Evolutionary conservation across 2,797 vertebrate species (phyloP), one percentile per base, ranked within the genome.

Genomic region (Arrhamphus sclerolepis): DNA sequence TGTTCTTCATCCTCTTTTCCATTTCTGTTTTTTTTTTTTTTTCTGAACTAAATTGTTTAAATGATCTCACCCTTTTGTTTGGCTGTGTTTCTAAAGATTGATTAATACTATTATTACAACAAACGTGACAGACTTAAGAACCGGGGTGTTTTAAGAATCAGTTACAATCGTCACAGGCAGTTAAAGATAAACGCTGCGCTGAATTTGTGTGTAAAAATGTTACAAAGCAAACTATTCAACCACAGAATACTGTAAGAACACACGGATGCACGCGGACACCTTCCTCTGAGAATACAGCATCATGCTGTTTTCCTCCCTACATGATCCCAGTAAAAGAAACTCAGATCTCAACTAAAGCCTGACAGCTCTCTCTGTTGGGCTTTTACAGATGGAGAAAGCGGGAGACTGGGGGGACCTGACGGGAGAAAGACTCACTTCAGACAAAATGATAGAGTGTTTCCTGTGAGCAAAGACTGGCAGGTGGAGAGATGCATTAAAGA

Each of bases 311-410:
- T 26, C 28, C 31, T 6, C 67, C 69, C 56, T 18, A 9, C 54
- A 54, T 55, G 42, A 75, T 49, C 62, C 50, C 5, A 40, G 49
- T 46, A 62, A 49, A 56, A 70, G 34, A 46, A 68, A 22, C 39
- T 60, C 47, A 48, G 63, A 78, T 75, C 68, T 68, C 63, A 85
- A 52, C 56, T 24, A 59, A 69, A 72, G 57, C 62, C 38, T 65
- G 77, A 70, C 80, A 84, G 83, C 64, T 80, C 52, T 54, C 62
- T 78, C 71, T 68, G 57, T 7, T 65, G 75, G 69, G 70, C 64
- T 63, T 52, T 56, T 11, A 63, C 48, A 46, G 54, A 54, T 6
- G 9, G 41, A 43, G 52, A 26, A 59, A 59, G 40, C 1, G 40
- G 26, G 52, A 46, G 65, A 47, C 52, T 10, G 64, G 49, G 49